Evolutionary conservation across 2,797 vertebrate genomes (phyloP), one percentile per base, ranked within the genome.

Genomic region (Heterohyrax brucei): DNA sequence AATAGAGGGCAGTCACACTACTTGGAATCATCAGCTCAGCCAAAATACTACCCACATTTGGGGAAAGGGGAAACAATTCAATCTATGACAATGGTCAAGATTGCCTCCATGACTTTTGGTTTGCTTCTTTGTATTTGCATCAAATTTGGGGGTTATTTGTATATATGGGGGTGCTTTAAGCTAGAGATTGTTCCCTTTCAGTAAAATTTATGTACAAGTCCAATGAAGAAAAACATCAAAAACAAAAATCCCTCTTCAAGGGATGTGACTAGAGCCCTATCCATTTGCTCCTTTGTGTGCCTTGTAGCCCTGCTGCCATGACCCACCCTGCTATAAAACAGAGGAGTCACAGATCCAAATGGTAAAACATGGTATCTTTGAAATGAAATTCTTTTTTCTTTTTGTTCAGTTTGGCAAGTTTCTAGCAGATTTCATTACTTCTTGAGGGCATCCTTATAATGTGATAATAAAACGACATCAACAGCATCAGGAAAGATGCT

Each of bases 181-280:
- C 13, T 85, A 87, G 18, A 76, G 91, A 39, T 59, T 14, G 10
- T 56, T 89, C 56, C 46, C 59, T 91, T 78, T n/a, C 77, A 89
- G 44, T 79, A 24, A 83, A 75, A 50, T 76, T 72, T 50, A 59
- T 77, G 7, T 66, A n/a, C 30, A 92, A 91, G 46, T 46, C 46
- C 18, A 64, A 77, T 48, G 66, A 81, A 77, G 70, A 66, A 95
- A 87, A 72, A 14, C 14, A 8, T 1, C 0, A 30, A 21, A 10
- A 16, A 73, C 44, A 48, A 62, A 62, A 87, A 8, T 2, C 56
- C 33, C 48, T 76, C 12, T 72, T 19, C 72, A 61, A 13, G n/a
- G 26, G 12, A 1, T 59, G 8, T 30, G 12, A 8, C 33, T 28
- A 30, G 70, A 44, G 26, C 33, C 33, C 9, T 13, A 84, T 73